Percentiles rank a stretch among this genome's conserved stretches.
These are phyloP conservation scores for Petrophora chlorosata DNA, from an alignment of 2,888 invertebrate genomes.

Conservation along the genomic window DNA sequence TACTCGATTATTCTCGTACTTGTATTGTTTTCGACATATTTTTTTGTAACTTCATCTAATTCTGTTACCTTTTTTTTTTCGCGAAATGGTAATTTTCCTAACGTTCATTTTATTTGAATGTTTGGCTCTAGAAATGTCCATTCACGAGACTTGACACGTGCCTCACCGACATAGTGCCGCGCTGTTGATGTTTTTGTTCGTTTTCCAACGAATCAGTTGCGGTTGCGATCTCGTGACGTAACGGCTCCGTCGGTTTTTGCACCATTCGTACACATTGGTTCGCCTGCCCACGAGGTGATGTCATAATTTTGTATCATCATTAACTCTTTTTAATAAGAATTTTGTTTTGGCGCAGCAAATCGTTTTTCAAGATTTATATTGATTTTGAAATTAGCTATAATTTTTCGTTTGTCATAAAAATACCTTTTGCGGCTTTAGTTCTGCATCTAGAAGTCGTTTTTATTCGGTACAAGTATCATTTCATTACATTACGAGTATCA, in stretches of 20 bases:
- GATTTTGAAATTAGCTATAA: background rate
- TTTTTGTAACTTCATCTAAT: background rate
- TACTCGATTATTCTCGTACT: background rate
- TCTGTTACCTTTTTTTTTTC: background rate
- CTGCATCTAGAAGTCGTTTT: too few species aligned
- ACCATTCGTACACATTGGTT: too few species aligned
- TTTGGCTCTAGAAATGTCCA: slow-evolving; percentile 10
- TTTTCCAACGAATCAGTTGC: slow-evolving; percentile 43
- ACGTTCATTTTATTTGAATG: slow-evolving; percentile 9
- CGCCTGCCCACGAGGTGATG: slow-evolving; percentile 62
- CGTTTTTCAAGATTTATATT: slow-evolving; percentile 11
- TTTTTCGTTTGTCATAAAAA: background rate
- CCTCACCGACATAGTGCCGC: slow-evolving; percentile 23
- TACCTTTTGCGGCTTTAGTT: background rate
- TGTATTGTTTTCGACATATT: background rate
- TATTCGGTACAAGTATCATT: too few species aligned
- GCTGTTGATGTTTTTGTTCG: slow-evolving; percentile 44
- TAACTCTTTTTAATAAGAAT: slow-evolving; percentile 26
- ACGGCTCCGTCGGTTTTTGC: slow-evolving; percentile 56
- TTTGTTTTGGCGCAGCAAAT: background rate
- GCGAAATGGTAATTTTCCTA: background rate
- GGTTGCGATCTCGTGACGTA: slow-evolving; percentile 56
- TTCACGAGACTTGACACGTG: slow-evolving; percentile 53
- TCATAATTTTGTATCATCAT: slow-evolving; percentile 52
- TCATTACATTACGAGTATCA: too few species aligned